Conservation (phyloP, 2,797 vertebrate species). For the Myioborus melanocephalus region DNA sequence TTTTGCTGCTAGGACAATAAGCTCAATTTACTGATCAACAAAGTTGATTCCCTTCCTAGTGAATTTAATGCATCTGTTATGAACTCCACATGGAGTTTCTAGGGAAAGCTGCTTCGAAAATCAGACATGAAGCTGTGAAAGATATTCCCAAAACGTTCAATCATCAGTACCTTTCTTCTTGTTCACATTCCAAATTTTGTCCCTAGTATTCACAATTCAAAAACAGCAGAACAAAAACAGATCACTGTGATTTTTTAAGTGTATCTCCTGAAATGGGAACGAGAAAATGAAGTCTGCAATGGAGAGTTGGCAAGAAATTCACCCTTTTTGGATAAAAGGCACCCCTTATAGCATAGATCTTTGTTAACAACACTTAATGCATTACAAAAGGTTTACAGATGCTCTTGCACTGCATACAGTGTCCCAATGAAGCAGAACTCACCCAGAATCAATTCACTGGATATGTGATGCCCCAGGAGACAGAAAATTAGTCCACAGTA, state of each 20-base stretch:
- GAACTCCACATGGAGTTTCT: background rate
- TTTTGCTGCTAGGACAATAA: background rate
- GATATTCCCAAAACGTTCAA: background rate
- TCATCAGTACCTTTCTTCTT: background rate
- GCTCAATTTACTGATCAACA: background rate
- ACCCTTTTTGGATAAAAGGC: background rate
- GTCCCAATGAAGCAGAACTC: background rate
- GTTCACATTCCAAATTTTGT: background rate
- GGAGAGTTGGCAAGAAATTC: background rate
- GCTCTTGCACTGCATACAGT: background rate
- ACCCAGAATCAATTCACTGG: background rate
- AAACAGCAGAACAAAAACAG: background rate
- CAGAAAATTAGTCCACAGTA: background rate
- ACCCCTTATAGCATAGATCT: background rate
- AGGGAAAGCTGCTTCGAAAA: background rate
- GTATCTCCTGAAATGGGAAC: background rate
- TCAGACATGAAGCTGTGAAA: background rate
- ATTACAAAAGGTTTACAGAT: background rate
- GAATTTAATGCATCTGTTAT: background rate
- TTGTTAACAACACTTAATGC: background rate
- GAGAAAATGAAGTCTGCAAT: background rate
- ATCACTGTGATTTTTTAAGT: background rate
- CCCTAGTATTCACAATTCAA: background rate
- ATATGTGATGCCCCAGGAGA: background rate
- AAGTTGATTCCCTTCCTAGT: background rate